Percentiles rank a stretch among this genome's conserved stretches.
These are phyloP conservation scores for Diaprepes abbreviatus DNA, from an alignment of 2,888 invertebrate species.

Conservation along the genomic window DNA sequence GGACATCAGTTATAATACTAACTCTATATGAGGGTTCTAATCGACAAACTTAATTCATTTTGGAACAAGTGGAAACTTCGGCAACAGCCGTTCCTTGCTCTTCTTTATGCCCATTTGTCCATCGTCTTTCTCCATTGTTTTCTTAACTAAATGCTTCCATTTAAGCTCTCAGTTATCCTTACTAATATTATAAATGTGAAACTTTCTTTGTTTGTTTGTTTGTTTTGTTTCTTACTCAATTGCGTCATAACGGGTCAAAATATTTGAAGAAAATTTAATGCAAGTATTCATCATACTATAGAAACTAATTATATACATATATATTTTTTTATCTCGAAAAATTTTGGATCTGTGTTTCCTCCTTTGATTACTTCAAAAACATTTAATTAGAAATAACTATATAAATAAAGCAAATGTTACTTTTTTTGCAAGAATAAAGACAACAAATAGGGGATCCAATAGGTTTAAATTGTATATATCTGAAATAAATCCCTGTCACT, in stretches of 20 bases:
- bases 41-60: conserved; percentile 64
- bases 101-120: conserved; percentile 44
- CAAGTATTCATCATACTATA: too few species aligned
- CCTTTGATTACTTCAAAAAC: too few species aligned
- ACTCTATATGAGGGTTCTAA: conserved; percentile 60
- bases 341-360: too few species aligned
- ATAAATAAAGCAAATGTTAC: too few species aligned
- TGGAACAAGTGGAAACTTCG: conserved; percentile 56
- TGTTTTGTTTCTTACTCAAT: not conserved
- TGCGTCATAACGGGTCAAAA: not conserved
- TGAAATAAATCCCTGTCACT: conserved; percentile 39
- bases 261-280: too few species aligned
- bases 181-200: too few species aligned
- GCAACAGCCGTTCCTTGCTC: conserved; percentile 51
- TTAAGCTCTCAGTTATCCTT: not conserved
- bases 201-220: too few species aligned
- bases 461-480: not conserved
- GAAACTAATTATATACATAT: too few species aligned
- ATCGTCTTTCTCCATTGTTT: conserved; percentile 37
- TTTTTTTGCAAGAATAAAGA: too few species aligned
- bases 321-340: too few species aligned
- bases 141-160: conserved; percentile 7
- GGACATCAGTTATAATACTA: conserved; percentile 55
- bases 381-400: too few species aligned
- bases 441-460: too few species aligned